A percentile compares a stretch with the other conserved stretches of the same genome.
Conservation (phyloP, 2,113 vertebrate genomes). For the Myotis lucifugus region DNA sequence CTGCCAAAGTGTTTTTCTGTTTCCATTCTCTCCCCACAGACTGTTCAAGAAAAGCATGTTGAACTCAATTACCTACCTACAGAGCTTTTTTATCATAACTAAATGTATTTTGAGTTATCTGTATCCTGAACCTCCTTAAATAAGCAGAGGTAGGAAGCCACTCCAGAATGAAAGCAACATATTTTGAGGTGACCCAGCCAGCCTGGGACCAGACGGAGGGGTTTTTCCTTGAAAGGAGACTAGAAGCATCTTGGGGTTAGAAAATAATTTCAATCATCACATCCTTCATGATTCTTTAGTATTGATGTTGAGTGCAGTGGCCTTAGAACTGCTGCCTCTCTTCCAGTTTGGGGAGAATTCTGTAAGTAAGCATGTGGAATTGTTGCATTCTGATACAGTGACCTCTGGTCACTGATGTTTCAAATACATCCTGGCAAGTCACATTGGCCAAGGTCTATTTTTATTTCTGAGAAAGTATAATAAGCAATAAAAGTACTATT, state of each 20-base stretch:
- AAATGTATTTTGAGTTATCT: neutral
- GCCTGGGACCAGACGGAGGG: neutral
- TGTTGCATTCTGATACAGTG: fast-evolving
- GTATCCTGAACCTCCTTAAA: fast-evolving
- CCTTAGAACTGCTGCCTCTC: neutral
- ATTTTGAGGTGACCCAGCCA: neutral
- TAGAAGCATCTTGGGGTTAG: fast-evolving
- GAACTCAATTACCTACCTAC: fast-evolving
- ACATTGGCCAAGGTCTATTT: fast-evolving
- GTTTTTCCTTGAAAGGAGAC: neutral
- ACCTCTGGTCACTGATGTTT: neutral
- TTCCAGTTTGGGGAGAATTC: too few species aligned
- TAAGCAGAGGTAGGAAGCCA: fast-evolving
- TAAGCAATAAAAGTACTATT: neutral
- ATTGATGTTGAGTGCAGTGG: fast-evolving
- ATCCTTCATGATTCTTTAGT: fast-evolving
- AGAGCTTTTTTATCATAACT: neutral
- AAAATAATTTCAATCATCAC: fast-evolving
- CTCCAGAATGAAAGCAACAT: neutral
- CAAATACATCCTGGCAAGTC: neutral
- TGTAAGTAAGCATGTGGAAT: fast-evolving
- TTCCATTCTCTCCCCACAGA: fast-evolving
- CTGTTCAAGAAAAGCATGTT: neutral
- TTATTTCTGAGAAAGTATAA: neutral
- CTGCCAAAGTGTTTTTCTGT: neutral